These are phyloP conservation scores for Natrix natrix DNA, from an alignment of 2,797 vertebrate genomes.

Conservation along the genomic window DNA sequence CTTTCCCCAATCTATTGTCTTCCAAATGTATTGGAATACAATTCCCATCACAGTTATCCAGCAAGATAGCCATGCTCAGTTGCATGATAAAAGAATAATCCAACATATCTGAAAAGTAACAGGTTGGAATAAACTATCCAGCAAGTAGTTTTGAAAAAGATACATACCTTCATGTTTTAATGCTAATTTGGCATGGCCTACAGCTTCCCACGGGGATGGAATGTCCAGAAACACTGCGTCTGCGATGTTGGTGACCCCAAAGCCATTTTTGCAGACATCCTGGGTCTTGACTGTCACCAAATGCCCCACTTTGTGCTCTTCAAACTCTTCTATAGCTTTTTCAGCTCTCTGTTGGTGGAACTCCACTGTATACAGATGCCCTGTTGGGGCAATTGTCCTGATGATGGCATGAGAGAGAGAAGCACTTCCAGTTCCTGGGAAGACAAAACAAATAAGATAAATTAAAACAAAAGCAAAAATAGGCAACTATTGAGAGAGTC, in stretches of 20 bases:
- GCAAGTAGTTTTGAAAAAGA: background rate
- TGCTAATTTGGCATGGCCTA: conserved; percentile 85
- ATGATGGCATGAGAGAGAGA: conserved; percentile 95
- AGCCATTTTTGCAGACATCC: conserved; percentile 93
- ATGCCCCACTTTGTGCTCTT: conserved; percentile 84
- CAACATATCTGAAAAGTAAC: background rate
- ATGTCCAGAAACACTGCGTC: conserved; percentile 97
- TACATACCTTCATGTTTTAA: conserved; percentile 85
- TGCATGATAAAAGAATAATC: background rate
- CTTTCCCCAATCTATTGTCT: background rate
- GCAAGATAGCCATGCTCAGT: background rate
- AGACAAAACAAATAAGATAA: background rate
- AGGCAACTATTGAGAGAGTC: background rate
- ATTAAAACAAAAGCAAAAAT: background rate
- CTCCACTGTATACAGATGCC: conserved; percentile 94
- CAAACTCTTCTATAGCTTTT: conserved; percentile 88
- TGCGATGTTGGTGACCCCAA: conserved; percentile 83
- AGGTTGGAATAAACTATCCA: background rate
- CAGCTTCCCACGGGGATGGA: conserved; percentile 95
- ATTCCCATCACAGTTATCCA: background rate
- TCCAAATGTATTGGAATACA: background rate
- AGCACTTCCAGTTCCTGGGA: conserved; percentile 90
- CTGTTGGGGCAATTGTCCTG: conserved; percentile 89
- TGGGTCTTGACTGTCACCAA: conserved; percentile 93
- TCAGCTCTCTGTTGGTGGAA: conserved; percentile 94